Evolutionary conservation across 2,888 invertebrate genomes (phyloP).

Genomic region (Glomeris marginata): DNA sequence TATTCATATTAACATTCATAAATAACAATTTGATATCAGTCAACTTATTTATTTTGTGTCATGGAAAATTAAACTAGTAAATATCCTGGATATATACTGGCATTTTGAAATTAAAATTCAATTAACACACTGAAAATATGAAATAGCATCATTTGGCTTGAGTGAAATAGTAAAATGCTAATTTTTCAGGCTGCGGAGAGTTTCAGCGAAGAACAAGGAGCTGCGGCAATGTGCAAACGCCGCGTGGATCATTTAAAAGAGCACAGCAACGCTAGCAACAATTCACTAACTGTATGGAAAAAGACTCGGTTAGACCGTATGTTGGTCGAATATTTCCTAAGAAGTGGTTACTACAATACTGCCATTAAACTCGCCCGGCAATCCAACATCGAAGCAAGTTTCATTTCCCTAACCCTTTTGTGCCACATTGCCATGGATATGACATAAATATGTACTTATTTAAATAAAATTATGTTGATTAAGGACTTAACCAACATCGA

Average conservation of each 20-base stretch:
- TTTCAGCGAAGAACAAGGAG: constrained; percentile 76
- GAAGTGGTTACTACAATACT: constrained; percentile 89
- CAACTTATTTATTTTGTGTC: no score
- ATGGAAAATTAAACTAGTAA: no score
- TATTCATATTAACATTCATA: no score
- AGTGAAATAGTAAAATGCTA: no score
- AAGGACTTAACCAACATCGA: constrained; percentile 83
- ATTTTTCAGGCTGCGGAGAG: constrained; percentile 61
- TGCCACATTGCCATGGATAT: neutral
- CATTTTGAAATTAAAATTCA: no score
- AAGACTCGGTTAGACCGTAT: constrained; percentile 81
- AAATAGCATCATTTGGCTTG: no score
- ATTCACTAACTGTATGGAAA: constrained; percentile 58
- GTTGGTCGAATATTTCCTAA: constrained; percentile 88
- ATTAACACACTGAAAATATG: no score
- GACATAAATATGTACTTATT: neutral
- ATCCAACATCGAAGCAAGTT: constrained; percentile 36
- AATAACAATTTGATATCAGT: no score
- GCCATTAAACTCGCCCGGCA: constrained; percentile 74
- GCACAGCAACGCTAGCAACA: constrained; percentile 32
- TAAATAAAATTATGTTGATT: constrained; percentile 29
- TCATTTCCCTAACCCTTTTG: neutral
- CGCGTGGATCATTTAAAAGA: constrained; percentile 84
- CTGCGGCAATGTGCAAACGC: constrained; percentile 78
- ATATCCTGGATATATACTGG: no score